Conservation (phyloP, 2,113 vertebrate genomes). For the Lutjanus erythropterus region DNA sequence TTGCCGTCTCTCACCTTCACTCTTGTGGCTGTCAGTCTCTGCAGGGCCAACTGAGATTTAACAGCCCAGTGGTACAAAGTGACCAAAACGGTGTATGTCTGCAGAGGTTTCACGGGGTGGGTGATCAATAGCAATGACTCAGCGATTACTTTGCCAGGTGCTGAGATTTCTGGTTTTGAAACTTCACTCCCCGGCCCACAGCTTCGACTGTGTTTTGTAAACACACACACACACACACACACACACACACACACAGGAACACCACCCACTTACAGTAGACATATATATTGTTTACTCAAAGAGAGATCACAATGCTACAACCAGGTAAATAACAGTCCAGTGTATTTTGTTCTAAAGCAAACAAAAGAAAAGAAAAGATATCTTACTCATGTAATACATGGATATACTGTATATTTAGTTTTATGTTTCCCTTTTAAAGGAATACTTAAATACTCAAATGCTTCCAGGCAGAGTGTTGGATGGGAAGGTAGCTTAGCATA, state of each 20-base stretch:
- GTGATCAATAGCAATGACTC: slow-evolving; percentile 64
- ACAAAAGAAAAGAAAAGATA: neutral
- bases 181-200: slow-evolving; percentile 13
- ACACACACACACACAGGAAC: slow-evolving; percentile 8
- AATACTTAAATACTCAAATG: neutral
- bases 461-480: too few species aligned
- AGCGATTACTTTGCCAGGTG: slow-evolving; percentile 58
- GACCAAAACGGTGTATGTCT: slow-evolving; percentile 29
- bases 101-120: slow-evolving; percentile 23
- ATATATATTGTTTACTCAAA: neutral
- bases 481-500: neutral
- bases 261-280: slow-evolving; percentile 3
- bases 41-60: slow-evolving; percentile 32
- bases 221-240: slow-evolving; percentile 10
- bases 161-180: slow-evolving; percentile 51
- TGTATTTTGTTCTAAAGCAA: neutral
- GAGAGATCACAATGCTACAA: slow-evolving; percentile 7
- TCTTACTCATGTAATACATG: neutral
- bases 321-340: neutral
- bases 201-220: slow-evolving; percentile 17
- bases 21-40: slow-evolving; percentile 19
- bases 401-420: neutral
- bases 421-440: neutral
- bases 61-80: slow-evolving; percentile 40
- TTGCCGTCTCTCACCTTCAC: neutral